Evolutionary conservation across 2,797 vertebrate species (phyloP).

Genomic region (Diplodus sargus): DNA sequence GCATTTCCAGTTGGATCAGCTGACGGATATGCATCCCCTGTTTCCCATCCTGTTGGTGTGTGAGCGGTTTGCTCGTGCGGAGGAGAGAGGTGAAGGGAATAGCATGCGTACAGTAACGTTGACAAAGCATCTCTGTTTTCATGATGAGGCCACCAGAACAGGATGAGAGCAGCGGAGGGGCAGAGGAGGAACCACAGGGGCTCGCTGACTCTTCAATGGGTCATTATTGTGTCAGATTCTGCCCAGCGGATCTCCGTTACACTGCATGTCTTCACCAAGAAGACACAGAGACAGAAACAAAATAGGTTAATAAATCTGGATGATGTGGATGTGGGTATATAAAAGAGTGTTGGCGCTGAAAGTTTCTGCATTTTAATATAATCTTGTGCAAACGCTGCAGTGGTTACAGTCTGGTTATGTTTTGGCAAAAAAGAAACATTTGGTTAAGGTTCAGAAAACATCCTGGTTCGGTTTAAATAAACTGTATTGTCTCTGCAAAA

Average conservation of each 20-base stretch:
- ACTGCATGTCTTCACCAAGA: neutral
- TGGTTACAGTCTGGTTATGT: too few relatives aligned
- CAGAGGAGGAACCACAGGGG: neutral
- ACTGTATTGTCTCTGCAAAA: too few relatives aligned
- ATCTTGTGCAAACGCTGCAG: too few relatives aligned
- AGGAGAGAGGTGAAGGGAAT: conserved; percentile 60
- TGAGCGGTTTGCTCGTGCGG: conserved; percentile 30
- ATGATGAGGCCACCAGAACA: conserved; percentile 58
- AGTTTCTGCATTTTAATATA: too few relatives aligned
- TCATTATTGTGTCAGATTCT: conserved; percentile 4
- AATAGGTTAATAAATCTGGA: too few relatives aligned
- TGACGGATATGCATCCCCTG: conserved; percentile 76
- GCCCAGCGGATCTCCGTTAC: neutral
- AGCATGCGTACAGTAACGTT: conserved; percentile 52
- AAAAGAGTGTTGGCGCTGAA: too few relatives aligned
- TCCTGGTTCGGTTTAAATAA: too few relatives aligned
- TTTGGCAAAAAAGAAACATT: too few relatives aligned
- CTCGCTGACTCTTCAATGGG: neutral
- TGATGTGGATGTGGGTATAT: too few relatives aligned
- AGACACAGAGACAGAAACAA: neutral
- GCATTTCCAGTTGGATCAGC: conserved; percentile 81
- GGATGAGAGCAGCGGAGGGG: conserved; percentile 42
- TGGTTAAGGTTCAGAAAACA: too few relatives aligned
- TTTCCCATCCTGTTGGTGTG: conserved; percentile 58
- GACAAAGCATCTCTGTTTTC: conserved; percentile 64